Evolutionary conservation across 2,888 invertebrate genomes (phyloP).

Genomic region (Lasius platythorax): DNA sequence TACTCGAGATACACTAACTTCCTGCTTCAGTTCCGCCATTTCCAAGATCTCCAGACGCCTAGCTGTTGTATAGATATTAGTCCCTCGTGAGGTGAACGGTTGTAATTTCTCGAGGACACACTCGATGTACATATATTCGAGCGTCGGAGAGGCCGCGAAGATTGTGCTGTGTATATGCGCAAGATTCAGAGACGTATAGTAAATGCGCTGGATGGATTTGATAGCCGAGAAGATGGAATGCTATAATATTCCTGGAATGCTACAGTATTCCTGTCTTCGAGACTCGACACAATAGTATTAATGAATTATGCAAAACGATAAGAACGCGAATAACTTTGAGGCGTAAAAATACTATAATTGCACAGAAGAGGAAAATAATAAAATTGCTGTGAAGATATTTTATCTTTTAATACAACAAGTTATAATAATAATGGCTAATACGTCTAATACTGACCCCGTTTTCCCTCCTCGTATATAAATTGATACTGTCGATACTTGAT

Average conservation of each 20-base stretch:
- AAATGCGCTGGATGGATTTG: constrained; percentile 53
- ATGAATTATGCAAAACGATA: constrained; percentile 18
- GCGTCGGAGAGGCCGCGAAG: constrained; percentile 31
- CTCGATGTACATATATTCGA: constrained; percentile 46
- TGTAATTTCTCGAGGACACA: constrained; percentile 59
- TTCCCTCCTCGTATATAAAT: no score
- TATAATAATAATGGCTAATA: not conserved
- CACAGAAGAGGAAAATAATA: not conserved
- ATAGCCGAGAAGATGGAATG: constrained; percentile 36
- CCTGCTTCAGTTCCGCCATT: constrained; percentile 35
- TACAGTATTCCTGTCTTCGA: not conserved
- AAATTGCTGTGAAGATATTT: not conserved
- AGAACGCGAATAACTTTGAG: constrained; percentile 14
- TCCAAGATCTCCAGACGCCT: constrained; percentile 61
- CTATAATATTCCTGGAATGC: constrained; percentile 10
- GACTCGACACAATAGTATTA: constrained; percentile 11
- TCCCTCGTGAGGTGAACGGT: constrained; percentile 54
- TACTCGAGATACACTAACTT: constrained; percentile 61
- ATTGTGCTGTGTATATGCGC: constrained; percentile 27
- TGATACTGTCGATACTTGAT: no score
- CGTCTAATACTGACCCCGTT: no score
- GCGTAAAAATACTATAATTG: not conserved
- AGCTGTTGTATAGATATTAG: constrained; percentile 66
- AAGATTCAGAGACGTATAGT: constrained; percentile 48
- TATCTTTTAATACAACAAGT: not conserved